Percentiles rank a stretch among this genome's conserved stretches.
Evolutionary conservation across 2,888 invertebrate genomes (phyloP).

Genomic region (Drosophila formosana): DNA sequence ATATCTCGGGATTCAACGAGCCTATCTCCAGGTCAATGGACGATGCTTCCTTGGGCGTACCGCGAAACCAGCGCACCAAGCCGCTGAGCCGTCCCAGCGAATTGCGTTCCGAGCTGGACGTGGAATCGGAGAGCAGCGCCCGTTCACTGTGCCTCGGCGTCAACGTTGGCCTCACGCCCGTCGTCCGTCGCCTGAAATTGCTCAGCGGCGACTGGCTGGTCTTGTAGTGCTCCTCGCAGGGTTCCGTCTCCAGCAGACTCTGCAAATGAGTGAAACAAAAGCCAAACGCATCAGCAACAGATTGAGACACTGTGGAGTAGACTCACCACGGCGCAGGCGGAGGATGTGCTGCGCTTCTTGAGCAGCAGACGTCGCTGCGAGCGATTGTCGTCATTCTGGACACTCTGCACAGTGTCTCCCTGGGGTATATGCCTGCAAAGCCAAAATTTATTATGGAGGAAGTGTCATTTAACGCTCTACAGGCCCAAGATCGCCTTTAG

Average conservation of each 20-base stretch:
- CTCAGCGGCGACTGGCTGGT: constrained; percentile 92
- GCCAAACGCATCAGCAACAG: constrained; percentile 27
- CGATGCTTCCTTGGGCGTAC: constrained; percentile 86
- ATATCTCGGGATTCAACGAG: constrained; percentile 87
- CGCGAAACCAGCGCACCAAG: constrained; percentile 89
- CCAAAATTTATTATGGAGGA: not conserved
- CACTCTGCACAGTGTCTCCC: constrained; percentile 87
- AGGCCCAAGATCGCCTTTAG: not conserved
- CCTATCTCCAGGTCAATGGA: constrained; percentile 86
- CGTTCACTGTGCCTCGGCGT: constrained; percentile 94
- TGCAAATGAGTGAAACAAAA: constrained; percentile 80
- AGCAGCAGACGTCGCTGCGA: constrained; percentile 92
- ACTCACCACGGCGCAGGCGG: constrained; percentile 91
- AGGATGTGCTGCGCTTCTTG: constrained; percentile 95
- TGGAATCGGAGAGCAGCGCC: constrained; percentile 88
- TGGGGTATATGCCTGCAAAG: constrained; percentile 89
- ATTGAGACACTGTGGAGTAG: not conserved
- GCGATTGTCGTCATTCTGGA: constrained; percentile 91
- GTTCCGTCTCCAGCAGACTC: constrained; percentile 93
- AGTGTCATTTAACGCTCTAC: not conserved
- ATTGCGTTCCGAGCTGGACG: constrained; percentile 85
- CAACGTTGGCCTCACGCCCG: constrained; percentile 86
- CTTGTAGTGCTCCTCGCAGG: constrained; percentile 90
- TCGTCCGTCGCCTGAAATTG: constrained; percentile 89
- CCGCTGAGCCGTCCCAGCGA: constrained; percentile 89